Percentiles rank a stretch among this genome's conserved stretches.
Conservation (phyloP, 2,797 vertebrate species). For the Lutjanus argentimaculatus region DNA sequence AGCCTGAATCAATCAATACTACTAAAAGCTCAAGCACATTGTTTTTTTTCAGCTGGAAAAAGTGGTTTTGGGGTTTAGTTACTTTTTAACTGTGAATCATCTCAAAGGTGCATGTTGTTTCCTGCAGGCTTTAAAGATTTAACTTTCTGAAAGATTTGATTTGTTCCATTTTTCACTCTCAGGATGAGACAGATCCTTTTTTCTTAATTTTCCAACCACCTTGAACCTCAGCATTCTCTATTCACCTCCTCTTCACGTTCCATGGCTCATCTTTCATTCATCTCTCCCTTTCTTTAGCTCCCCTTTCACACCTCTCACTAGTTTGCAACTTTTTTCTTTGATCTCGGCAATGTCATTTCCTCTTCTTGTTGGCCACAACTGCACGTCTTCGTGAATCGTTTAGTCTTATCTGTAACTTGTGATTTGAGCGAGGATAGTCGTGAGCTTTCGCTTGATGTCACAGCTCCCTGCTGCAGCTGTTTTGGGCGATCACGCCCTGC, state of each 20-base stretch:
- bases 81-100: slow-evolving; percentile 13
- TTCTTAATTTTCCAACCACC: slow-evolving; percentile 43
- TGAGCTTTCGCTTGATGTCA: neutral
- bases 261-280: slow-evolving; percentile 58
- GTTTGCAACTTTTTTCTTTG: slow-evolving; percentile 35
- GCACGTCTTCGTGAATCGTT: slow-evolving; percentile 24
- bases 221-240: slow-evolving; percentile 50
- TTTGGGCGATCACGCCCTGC: neutral
- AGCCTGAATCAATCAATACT: too few relatives aligned
- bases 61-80: neutral
- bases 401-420: slow-evolving; percentile 30
- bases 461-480: slow-evolving; percentile 12
- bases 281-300: slow-evolving; percentile 41
- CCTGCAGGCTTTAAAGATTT: slow-evolving; percentile 15
- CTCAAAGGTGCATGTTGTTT: neutral
- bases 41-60: too few relatives aligned
- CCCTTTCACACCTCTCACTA: slow-evolving; percentile 22
- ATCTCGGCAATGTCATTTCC: slow-evolving; percentile 38
- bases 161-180: neutral
- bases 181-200: slow-evolving; percentile 15
- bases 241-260: slow-evolving; percentile 45
- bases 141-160: slow-evolving; percentile 29
- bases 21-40: too few relatives aligned
- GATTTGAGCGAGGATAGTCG: neutral
- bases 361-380: slow-evolving; percentile 22